A percentile compares a stretch with the other conserved stretches of the same genome.
Conservation (phyloP, 2,113 vertebrate genomes). For the Hippocampus zosterae region DNA sequence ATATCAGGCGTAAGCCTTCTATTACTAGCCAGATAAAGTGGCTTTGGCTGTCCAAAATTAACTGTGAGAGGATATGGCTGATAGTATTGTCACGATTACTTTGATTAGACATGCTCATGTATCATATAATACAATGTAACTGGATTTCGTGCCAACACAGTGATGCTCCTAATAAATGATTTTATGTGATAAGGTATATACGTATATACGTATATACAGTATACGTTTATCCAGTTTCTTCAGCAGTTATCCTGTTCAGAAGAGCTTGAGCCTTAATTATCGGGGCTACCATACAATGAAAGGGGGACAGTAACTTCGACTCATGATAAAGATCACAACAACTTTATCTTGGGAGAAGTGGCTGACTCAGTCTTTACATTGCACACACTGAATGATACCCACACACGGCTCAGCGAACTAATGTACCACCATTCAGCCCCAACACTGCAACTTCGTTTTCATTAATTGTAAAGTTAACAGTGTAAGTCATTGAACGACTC, state of each 20-base stretch:
- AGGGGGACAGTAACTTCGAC: not conserved
- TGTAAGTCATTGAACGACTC: too few relatives aligned
- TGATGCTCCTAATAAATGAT: not conserved
- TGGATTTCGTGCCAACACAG: not conserved
- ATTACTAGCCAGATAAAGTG: constrained; percentile 2
- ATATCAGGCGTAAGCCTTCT: constrained; percentile 8
- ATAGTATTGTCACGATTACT: constrained; percentile 1
- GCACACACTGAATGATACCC: too few relatives aligned
- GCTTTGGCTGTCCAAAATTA: constrained; percentile 5
- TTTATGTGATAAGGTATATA: not conserved
- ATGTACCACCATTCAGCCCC: too few relatives aligned
- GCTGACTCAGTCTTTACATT: too few relatives aligned
- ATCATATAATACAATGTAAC: not conserved
- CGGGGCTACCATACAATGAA: not conserved
- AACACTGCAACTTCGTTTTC: too few relatives aligned
- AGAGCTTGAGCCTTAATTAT: not conserved
- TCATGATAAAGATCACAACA: not conserved
- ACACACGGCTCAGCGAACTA: too few relatives aligned
- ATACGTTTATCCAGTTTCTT: not conserved
- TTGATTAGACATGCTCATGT: constrained; percentile 2
- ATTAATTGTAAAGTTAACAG: too few relatives aligned
- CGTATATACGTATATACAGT: not conserved
- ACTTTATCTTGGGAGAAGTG: too few relatives aligned
- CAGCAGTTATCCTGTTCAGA: not conserved
- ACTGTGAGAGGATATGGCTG: not conserved